Conservation (phyloP, 2,888 invertebrate species). For the Noctua janthe region DNA sequence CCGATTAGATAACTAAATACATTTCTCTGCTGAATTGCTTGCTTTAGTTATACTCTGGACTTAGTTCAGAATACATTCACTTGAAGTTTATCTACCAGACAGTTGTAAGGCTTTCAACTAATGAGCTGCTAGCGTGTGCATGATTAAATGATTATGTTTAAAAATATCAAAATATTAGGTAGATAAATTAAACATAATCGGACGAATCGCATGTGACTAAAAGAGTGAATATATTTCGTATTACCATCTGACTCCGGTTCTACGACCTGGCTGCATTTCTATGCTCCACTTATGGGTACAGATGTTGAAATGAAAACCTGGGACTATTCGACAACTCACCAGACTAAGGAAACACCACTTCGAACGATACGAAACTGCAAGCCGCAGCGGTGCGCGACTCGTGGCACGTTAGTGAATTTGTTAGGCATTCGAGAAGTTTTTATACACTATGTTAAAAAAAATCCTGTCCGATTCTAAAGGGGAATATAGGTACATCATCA, state of each 20-base stretch:
- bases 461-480: too few species aligned
- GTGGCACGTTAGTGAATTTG: neutral
- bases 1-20: slow-evolving; percentile 15
- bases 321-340: neutral
- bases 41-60: neutral
- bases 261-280: neutral
- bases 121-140: neutral
- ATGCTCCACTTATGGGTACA: neutral
- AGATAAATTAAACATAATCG: neutral
- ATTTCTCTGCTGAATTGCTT: neutral
- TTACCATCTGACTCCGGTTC: neutral
- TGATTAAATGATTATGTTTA: neutral
- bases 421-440: neutral
- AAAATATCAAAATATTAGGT: neutral
- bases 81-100: neutral
- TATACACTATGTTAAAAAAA: neutral
- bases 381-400: neutral
- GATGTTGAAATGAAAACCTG: neutral
- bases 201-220: too few species aligned
- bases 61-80: neutral
- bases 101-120: neutral
- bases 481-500: too few species aligned
- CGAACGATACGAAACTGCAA: neutral
- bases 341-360: neutral
- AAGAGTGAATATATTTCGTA: too few species aligned